A percentile compares a stretch with the other conserved stretches of the same genome.
Conservation (phyloP, 2,113 vertebrate genomes). For the Pantherophis guttatus region DNA sequence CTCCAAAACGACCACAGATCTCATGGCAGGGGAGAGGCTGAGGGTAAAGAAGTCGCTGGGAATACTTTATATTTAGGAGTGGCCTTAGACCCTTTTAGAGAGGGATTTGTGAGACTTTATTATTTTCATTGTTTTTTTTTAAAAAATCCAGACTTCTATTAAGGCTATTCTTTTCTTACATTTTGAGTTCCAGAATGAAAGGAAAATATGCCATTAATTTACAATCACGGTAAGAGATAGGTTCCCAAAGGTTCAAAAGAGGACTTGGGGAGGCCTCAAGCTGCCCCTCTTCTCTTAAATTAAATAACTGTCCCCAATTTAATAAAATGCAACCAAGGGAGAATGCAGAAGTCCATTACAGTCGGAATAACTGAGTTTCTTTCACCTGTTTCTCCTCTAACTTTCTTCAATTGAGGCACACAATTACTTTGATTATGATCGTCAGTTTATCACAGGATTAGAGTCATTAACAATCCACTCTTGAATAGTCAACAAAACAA, state of each 20-base stretch:
- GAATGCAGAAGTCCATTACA: constrained; percentile 15
- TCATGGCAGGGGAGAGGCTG: background rate
- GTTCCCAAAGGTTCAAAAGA: background rate
- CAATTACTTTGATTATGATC: constrained; percentile 69
- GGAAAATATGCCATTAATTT: background rate
- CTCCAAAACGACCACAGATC: background rate
- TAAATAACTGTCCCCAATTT: background rate
- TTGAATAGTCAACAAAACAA: constrained; percentile 73
- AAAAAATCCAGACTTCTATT: background rate
- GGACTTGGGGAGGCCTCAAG: background rate
- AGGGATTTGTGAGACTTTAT: background rate
- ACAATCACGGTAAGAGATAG: background rate
- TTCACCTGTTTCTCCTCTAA: constrained; percentile 37
- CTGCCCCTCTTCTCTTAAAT: background rate
- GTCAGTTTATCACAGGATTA: constrained; percentile 75
- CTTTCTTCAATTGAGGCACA: constrained; percentile 61
- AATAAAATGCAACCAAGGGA: background rate
- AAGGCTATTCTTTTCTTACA: background rate
- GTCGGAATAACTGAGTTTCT: constrained; percentile 31
- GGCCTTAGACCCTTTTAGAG: background rate
- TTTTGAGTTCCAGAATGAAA: background rate
- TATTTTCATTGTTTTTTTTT: background rate
- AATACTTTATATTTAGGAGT: background rate
- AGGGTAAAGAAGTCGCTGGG: background rate
- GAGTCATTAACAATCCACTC: constrained; percentile 73